Evolutionary conservation across 2,113 vertebrate species (phyloP).

Genomic region (Nothocercus julius): DNA sequence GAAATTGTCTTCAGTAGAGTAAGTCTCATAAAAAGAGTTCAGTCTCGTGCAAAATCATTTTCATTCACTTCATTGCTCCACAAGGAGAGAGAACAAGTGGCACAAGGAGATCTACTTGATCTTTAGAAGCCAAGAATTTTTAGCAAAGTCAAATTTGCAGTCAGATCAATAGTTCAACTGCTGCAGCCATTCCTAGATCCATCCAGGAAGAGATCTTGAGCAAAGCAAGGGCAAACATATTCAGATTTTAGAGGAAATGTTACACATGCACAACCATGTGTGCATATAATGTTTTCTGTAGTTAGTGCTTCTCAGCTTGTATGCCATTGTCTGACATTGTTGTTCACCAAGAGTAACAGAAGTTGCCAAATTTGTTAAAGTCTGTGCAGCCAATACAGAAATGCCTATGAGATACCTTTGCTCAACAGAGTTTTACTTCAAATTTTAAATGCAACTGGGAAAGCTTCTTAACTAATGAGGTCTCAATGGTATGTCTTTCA

Average conservation of each 20-base stretch:
- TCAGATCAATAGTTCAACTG: not conserved
- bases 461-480: not conserved
- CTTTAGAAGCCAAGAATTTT: not conserved
- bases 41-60: not conserved
- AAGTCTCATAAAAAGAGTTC: not conserved
- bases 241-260: not conserved
- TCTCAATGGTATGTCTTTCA: not conserved
- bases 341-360: not conserved
- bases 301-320: not conserved
- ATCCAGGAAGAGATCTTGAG: not conserved
- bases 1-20: not conserved
- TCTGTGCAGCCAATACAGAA: not conserved
- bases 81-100: not conserved
- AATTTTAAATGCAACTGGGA: not conserved
- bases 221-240: not conserved
- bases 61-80: not conserved
- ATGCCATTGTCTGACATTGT: not conserved
- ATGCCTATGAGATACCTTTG: rapidly evolving
- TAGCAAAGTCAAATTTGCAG: not conserved
- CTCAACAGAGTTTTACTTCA: not conserved
- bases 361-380: not conserved
- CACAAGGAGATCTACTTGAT: not conserved
- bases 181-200: not conserved
- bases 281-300: not conserved
- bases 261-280: not conserved